phyloP scores from a whole-genome alignment of 2,797 vertebrate genomes.

The Perodicticus potto region DNA sequence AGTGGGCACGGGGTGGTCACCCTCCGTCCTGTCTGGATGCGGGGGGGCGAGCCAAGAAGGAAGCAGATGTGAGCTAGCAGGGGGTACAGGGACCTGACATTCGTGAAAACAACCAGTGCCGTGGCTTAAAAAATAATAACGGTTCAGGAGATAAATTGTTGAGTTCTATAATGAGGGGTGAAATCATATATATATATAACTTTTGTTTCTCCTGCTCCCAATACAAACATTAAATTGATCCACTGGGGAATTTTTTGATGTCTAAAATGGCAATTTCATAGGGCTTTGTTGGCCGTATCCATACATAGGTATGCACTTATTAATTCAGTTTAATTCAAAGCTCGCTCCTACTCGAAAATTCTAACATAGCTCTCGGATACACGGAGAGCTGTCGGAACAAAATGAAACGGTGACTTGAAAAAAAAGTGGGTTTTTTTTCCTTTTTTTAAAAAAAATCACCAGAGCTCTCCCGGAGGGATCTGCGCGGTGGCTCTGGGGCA shows the following conservation, averaged over 20 bases:
- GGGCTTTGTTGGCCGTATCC: background rate
- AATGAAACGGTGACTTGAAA: background rate
- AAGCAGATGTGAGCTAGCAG: accelerated
- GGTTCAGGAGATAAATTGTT: background rate
- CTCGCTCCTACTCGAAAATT: background rate
- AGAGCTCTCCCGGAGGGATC: accelerated
- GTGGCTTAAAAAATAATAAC: too few species aligned
- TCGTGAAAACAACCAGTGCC: background rate
- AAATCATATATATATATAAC: background rate
- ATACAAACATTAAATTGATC: too few species aligned
- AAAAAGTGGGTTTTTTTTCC: too few species aligned
- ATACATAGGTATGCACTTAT: accelerated
- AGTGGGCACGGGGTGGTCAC: background rate
- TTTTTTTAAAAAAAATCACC: background rate
- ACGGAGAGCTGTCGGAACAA: background rate
- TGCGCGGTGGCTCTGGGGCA: constrained; percentile 63
- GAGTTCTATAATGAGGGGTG: too few species aligned
- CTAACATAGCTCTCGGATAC: accelerated
- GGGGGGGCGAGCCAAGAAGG: background rate
- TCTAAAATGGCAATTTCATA: background rate
- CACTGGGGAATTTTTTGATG: background rate
- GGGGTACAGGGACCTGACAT: background rate
- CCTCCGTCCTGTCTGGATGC: background rate
- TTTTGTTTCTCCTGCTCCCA: background rate
- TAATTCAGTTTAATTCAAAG: background rate